Conservation (phyloP, 2,797 vertebrate species). For the Cossypha polioptera region DNA sequence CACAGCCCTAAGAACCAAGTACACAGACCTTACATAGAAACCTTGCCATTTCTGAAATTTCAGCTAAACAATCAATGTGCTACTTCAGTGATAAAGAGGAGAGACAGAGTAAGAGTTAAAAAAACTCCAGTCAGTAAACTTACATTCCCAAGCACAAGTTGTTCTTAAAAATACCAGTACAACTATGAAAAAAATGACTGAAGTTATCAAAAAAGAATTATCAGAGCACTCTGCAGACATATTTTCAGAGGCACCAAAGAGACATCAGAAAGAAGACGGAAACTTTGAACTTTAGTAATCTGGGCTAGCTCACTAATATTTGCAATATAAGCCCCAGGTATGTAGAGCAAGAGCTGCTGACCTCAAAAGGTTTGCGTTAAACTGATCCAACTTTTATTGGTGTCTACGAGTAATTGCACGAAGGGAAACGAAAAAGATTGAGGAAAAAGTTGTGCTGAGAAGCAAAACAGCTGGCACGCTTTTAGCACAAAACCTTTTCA, state of each 20-base stretch:
- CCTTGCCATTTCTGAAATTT: neutral
- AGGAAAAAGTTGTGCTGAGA: conserved; percentile 8
- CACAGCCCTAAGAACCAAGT: neutral
- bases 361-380: conserved; percentile 39
- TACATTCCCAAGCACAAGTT: neutral
- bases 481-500: conserved; percentile 21
- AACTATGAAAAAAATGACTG: neutral
- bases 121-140: neutral
- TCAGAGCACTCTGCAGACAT: neutral
- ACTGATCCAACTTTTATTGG: neutral
- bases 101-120: neutral
- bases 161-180: neutral
- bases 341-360: conserved; percentile 45
- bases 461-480: conserved; percentile 13
- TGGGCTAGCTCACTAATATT: conserved; percentile 14
- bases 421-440: neutral
- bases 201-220: conserved; percentile 11
- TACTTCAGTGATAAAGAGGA: neutral
- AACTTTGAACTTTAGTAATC: conserved; percentile 36
- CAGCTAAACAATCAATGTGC: neutral
- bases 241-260: conserved; percentile 59
- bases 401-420: neutral
- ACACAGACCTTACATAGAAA: neutral
- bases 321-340: conserved; percentile 25
- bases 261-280: conserved; percentile 53